Evolutionary conservation across 2,888 invertebrate species (phyloP).

Genomic region (Drosophila antonietae): DNA sequence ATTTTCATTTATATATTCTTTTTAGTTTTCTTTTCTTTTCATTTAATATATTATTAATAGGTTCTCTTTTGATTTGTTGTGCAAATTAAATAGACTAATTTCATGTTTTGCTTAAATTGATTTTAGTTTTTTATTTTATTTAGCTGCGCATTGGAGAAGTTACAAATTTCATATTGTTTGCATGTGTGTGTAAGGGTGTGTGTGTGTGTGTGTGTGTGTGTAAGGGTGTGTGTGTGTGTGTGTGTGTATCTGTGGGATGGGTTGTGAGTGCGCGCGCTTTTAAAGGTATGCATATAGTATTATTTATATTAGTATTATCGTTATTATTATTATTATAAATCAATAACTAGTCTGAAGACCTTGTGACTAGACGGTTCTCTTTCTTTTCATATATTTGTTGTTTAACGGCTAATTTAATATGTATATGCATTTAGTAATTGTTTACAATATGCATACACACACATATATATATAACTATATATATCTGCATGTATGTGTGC

Average conservation of each 20-base stretch:
- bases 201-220: slow-evolving; percentile 25
- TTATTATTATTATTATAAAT: slow-evolving; percentile 59
- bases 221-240: slow-evolving; percentile 13
- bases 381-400: slow-evolving; percentile 32
- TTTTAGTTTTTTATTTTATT: slow-evolving; percentile 8
- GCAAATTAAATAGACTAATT: slow-evolving; percentile 33
- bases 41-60: slow-evolving; percentile 11
- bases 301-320: slow-evolving; percentile 43
- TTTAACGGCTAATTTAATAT: slow-evolving; percentile 46
- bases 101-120: slow-evolving; percentile 11
- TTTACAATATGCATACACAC: slow-evolving; percentile 33
- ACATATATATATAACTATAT: not conserved
- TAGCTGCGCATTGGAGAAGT: slow-evolving; percentile 56
- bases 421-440: slow-evolving; percentile 50
- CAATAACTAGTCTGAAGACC: slow-evolving; percentile 83
- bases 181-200: slow-evolving; percentile 20
- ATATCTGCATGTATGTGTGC: slow-evolving; percentile 10
- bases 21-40: slow-evolving; percentile 2
- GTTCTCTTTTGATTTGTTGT: slow-evolving; percentile 21
- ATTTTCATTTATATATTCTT: slow-evolving; percentile 37
- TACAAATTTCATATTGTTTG: slow-evolving; percentile 16
- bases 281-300: slow-evolving; percentile 54
- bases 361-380: slow-evolving; percentile 81
- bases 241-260: slow-evolving; percentile 25
- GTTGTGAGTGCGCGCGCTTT: slow-evolving; percentile 30